Percentiles rank a stretch among this genome's conserved stretches.
Conservation (phyloP, 2,797 vertebrate species). For the Pangasius macronema region DNA sequence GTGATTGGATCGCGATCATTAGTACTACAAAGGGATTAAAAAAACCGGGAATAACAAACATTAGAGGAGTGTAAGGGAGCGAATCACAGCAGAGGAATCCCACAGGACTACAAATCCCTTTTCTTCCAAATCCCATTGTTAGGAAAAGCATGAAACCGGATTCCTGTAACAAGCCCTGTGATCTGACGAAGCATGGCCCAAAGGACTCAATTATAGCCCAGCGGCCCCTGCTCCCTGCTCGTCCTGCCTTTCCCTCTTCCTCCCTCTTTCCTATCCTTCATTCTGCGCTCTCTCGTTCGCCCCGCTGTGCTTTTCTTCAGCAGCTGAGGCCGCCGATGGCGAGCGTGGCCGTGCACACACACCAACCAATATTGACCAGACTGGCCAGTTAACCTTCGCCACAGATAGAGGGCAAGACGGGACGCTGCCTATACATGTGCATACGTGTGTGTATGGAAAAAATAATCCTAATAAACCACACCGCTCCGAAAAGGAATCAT, state of each 20-base stretch:
- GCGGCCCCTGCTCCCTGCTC: slow-evolving; percentile 69
- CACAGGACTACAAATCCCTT: slow-evolving; percentile 78
- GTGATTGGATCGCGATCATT: slow-evolving; percentile 75
- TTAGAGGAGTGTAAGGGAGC: slow-evolving; percentile 61
- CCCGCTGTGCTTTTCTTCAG: slow-evolving; percentile 60
- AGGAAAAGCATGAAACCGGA: slow-evolving; percentile 80
- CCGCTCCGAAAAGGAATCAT: slow-evolving; percentile 10
- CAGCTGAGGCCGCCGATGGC: slow-evolving; percentile 64
- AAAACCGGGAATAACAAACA: slow-evolving; percentile 62
- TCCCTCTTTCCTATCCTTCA: slow-evolving; percentile 49
- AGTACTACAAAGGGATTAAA: slow-evolving; percentile 58
- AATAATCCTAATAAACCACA: slow-evolving; percentile 25
- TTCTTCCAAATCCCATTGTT: slow-evolving; percentile 80
- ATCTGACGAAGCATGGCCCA: slow-evolving; percentile 76
- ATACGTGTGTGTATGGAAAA: neutral
- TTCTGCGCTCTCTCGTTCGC: slow-evolving; percentile 30
- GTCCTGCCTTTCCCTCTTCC: slow-evolving; percentile 55
- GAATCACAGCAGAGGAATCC: slow-evolving; percentile 70
- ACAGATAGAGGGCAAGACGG: slow-evolving; percentile 43
- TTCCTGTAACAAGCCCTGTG: slow-evolving; percentile 80
- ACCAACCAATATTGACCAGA: slow-evolving; percentile 59
- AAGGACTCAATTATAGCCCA: slow-evolving; percentile 83
- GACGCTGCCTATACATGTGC: slow-evolving; percentile 19
- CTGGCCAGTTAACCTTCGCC: slow-evolving; percentile 50
- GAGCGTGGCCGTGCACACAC: slow-evolving; percentile 60